Conservation (phyloP, 1,140 invertebrate species). For the Eumeta japonica region DNA sequence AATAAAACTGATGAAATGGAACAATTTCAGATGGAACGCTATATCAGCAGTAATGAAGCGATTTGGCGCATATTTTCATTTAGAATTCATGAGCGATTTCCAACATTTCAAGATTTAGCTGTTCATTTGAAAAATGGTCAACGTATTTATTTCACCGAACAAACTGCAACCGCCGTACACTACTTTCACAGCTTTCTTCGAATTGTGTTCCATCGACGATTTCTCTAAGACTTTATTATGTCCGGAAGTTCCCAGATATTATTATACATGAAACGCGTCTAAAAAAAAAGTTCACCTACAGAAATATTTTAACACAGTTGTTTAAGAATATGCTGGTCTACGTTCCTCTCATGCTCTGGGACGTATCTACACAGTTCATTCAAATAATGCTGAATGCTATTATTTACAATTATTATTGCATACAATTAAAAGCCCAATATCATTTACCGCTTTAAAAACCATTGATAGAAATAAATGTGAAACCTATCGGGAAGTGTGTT, state of each 20-base stretch:
- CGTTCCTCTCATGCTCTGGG: too few relatives aligned
- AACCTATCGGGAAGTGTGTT: too few relatives aligned
- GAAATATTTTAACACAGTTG: too few relatives aligned
- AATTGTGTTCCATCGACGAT: conserved; percentile 25
- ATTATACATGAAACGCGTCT: conserved; percentile 29
- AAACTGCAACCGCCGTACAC: conserved; percentile 31
- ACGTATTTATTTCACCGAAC: conserved; percentile 34
- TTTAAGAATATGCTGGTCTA: too few relatives aligned
- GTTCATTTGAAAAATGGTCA: conserved; percentile 49
- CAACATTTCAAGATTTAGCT: conserved; percentile 39
- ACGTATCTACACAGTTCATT: too few relatives aligned
- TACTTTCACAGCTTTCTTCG: conserved; percentile 44
- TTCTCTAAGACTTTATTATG: conserved; percentile 41
- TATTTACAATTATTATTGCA: too few relatives aligned
- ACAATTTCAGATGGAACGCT: conserved; percentile 31
- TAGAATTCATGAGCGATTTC: conserved; percentile 39
- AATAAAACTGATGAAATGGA: conserved; percentile 21
- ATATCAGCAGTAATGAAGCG: conserved; percentile 46
- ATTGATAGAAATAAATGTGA: too few relatives aligned
- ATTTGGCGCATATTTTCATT: conserved; percentile 47
- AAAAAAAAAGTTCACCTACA: conserved; percentile 21
- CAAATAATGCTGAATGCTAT: too few relatives aligned
- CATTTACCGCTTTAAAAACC: too few relatives aligned
- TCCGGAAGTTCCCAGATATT: conserved; percentile 29
- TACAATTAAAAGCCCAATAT: too few relatives aligned